Conservation (phyloP, 2,797 vertebrate species). For the Taenioides sp. region DNA sequence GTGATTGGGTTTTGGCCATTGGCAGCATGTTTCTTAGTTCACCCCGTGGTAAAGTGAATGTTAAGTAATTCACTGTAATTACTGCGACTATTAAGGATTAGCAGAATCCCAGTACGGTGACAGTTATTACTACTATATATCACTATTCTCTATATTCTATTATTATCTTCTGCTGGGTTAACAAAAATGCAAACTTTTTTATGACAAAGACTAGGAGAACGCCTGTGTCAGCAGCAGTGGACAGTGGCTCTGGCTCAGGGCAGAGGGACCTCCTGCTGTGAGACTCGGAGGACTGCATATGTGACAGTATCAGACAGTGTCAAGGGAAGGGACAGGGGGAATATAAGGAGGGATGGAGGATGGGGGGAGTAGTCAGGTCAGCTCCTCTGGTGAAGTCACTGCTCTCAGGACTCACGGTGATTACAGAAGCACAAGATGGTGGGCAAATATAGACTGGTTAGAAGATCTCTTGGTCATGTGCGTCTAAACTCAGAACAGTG, state of each 20-base stretch:
- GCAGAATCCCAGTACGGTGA: too few species aligned
- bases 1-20: background rate
- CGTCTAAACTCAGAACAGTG: background rate
- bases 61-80: too few species aligned
- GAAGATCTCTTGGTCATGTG: background rate
- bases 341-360: slow-evolving; percentile 10
- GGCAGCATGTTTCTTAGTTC: too few species aligned
- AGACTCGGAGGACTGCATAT: background rate
- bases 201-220: background rate
- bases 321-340: slow-evolving; percentile 2
- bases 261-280: slow-evolving; percentile 22
- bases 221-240: slow-evolving; percentile 4
- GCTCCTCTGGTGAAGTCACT: slow-evolving; percentile 8
- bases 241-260: slow-evolving; percentile 8
- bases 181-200: background rate
- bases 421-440: background rate
- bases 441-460: background rate
- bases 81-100: too few species aligned
- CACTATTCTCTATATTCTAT: too few species aligned
- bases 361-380: background rate
- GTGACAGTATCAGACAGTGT: slow-evolving; percentile 8
- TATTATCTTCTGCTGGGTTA: background rate
- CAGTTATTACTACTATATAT: too few species aligned
- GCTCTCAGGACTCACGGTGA: background rate
- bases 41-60: too few species aligned